Percentiles rank a stretch among this genome's conserved stretches.
These are phyloP conservation scores for Pluvianellus socialis DNA, from an alignment of 2,113 vertebrate genomes.

Conservation along the genomic window DNA sequence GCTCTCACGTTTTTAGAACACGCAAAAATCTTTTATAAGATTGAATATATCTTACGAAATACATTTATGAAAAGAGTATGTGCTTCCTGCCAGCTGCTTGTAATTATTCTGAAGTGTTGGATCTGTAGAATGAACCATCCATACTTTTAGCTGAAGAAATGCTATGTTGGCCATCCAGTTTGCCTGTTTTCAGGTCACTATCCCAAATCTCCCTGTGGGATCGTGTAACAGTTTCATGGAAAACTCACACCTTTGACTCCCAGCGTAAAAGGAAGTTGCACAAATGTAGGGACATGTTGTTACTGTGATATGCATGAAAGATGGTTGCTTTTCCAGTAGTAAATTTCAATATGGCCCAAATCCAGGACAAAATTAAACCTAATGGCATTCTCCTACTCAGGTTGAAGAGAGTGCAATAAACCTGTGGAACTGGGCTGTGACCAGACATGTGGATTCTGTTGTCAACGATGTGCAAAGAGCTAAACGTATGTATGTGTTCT, in stretches of 20 bases:
- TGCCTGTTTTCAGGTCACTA: not conserved
- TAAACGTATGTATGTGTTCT: conserved; percentile 75
- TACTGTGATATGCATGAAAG: not conserved
- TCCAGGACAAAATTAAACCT: not conserved
- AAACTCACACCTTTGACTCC: not conserved
- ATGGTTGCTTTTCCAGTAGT: not conserved
- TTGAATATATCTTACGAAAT: not conserved
- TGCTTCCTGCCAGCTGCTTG: not conserved
- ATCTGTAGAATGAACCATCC: not conserved
- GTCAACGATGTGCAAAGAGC: conserved; percentile 81
- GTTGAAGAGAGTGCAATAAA: conserved; percentile 83
- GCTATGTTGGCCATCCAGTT: not conserved
- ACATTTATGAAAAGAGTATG: not conserved
- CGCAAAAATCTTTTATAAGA: not conserved
- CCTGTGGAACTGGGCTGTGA: conserved; percentile 92
- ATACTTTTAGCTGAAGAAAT: not conserved
- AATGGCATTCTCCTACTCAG: conserved; percentile 65
- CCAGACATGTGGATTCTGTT: conserved; percentile 66
- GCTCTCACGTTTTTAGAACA: not conserved
- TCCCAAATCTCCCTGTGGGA: not conserved
- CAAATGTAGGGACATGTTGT: not conserved
- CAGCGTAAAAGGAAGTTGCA: not conserved
- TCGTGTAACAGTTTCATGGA: not conserved
- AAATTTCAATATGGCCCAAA: not conserved
- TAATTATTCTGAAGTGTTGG: not conserved